Evolutionary conservation across 2,797 vertebrate species (phyloP), one percentile per base, ranked within the genome.

Genomic region (Orientallactaga sibirica): DNA sequence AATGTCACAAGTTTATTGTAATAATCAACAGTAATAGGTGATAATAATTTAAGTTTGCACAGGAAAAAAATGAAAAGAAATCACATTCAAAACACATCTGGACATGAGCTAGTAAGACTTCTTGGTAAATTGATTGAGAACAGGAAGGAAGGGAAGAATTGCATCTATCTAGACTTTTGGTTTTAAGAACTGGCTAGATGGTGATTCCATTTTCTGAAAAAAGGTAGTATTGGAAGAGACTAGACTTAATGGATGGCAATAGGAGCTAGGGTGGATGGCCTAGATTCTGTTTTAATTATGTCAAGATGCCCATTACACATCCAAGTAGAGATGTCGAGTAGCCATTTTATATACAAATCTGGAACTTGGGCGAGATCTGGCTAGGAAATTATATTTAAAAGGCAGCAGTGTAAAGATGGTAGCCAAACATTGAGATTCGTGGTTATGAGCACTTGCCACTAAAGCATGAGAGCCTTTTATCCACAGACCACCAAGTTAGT

Each of bases 41-140:
- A 58, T 29, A 43, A 27, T 78, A 41, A 29, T 43, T 92, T 79
- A 74, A 48, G 61, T 55, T 61, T 71, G 67, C 22, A 71, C 33
- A 52, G 9, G 41, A 86, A 70, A 86, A 70, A 33, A 58, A 20
- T 67, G 64, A 76, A 79, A 83, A 27, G 48, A 93, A 93, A 43
- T 48, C 43, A 55, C 27, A 25, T 43, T 88, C 74, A 61, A 18
- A 81, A 33, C 52, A 41, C 29, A 22, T 74, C 12, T 67, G 71
- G 77, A 74, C 55, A 24, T 82, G 76, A 90, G 33, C 27, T 55
- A 25, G 3, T n/a, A 71, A 68, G 52, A 67, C 7, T 80, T 84
- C 43, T 22, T 64, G 74, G 68, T 85, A 58, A 62, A 20, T 52
- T 75, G 83, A 79, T 73, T 29, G 7, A 83, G 62, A 48, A 18